phyloP scores from a whole-genome alignment of 2,113 vertebrate genomes.

The Zootoca vivipara region DNA sequence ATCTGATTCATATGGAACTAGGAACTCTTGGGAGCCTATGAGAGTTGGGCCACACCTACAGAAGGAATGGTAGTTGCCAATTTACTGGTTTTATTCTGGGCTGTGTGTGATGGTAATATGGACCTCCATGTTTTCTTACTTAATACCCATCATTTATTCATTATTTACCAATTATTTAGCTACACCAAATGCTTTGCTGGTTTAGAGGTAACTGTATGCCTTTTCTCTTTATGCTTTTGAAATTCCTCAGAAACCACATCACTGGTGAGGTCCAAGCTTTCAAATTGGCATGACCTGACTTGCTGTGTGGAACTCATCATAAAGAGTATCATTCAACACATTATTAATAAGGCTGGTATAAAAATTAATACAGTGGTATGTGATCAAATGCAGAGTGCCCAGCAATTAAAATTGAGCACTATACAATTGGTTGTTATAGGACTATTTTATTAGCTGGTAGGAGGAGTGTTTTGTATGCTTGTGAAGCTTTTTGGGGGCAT shows the following conservation, averaged over 20 bases:
- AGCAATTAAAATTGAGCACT: background rate
- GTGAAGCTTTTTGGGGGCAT: background rate
- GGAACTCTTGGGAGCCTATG: slow-evolving; percentile 22
- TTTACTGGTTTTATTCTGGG: background rate
- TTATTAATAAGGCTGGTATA: slow-evolving; percentile 28
- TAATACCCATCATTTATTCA: background rate
- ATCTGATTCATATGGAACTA: background rate
- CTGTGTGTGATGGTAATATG: too few species aligned
- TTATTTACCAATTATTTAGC: slow-evolving; percentile 7
- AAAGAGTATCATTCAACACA: slow-evolving; percentile 33
- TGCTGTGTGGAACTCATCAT: slow-evolving; percentile 65
- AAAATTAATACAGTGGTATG: background rate
- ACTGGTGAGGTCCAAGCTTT: slow-evolving; percentile 62
- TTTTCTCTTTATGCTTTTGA: slow-evolving; percentile 55
- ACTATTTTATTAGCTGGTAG: background rate
- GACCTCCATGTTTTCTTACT: background rate
- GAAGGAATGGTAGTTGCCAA: background rate
- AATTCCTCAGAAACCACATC: slow-evolving; percentile 54
- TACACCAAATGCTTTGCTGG: slow-evolving; percentile 10
- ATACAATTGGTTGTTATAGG: background rate
- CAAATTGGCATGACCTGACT: slow-evolving; percentile 61
- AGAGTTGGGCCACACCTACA: background rate
- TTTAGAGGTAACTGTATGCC: slow-evolving; percentile 40
- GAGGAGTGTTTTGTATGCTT: background rate
- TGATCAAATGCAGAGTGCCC: background rate